These are phyloP conservation scores for Athrips mouffetella DNA, from an alignment of 2,888 invertebrate genomes.

Conservation along the genomic window DNA sequence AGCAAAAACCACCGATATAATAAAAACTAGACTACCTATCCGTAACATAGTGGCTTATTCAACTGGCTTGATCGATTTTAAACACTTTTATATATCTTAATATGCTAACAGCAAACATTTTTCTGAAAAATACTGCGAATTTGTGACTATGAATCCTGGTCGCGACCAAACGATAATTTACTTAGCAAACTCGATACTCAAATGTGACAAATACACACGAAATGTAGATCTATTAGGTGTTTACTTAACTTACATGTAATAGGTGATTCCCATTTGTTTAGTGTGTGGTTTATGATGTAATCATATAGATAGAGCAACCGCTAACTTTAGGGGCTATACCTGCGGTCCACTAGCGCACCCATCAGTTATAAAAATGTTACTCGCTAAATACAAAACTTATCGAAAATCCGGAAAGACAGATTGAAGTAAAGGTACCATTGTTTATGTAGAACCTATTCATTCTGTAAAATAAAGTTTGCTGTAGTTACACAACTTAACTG, in stretches of 20 bases:
- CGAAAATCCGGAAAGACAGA: too few species aligned
- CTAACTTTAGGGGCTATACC: too few species aligned
- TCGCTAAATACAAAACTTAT: too few species aligned
- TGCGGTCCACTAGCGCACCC: too few species aligned
- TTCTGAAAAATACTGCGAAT: conserved; percentile 35
- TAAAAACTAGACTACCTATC: conserved; percentile 35
- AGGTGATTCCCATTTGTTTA: conserved; percentile 19
- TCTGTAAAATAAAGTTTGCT: too few species aligned
- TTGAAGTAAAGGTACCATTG: too few species aligned
- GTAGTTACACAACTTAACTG: too few species aligned
- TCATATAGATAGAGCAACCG: too few species aligned
- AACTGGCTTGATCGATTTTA: conserved; percentile 28
- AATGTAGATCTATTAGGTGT: conserved; percentile 25
- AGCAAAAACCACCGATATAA: conserved; percentile 29
- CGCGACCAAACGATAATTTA: conserved; percentile 37
- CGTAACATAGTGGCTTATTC: conserved; percentile 49
- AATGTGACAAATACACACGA: not conserved
- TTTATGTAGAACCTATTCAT: too few species aligned
- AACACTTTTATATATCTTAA: conserved; percentile 51
- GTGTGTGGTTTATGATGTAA: conserved; percentile 29
- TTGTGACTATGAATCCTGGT: conserved; percentile 27
- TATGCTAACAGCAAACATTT: conserved; percentile 35
- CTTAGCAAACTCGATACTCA: conserved; percentile 30
- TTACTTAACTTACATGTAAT: too few species aligned
- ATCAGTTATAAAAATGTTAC: too few species aligned